Percentiles rank a stretch among this genome's conserved stretches.
These are phyloP conservation scores for Lithophane semibrunnea DNA, from an alignment of 2,888 invertebrate genomes.

Conservation along the genomic window DNA sequence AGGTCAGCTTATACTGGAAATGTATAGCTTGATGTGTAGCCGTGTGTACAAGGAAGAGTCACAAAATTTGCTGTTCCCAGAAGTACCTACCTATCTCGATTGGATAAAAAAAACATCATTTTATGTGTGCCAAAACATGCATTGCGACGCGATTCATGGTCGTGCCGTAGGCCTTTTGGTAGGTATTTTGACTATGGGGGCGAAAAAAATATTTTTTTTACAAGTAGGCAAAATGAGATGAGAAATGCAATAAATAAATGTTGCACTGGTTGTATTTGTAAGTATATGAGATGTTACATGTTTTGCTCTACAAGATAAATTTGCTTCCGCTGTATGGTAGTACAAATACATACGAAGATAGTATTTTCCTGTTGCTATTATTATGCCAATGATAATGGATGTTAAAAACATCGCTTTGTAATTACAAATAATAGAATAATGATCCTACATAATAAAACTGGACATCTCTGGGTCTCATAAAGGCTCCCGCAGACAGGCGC, in stretches of 20 bases:
- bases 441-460: not conserved
- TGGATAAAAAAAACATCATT: not conserved
- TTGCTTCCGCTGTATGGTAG: constrained; percentile 36
- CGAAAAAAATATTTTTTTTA: not conserved
- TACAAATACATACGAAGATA: constrained; percentile 28
- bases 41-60: not conserved
- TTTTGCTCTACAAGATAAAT: constrained; percentile 30
- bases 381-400: constrained; percentile 18
- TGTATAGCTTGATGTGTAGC: no score
- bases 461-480: not conserved
- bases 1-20: no score
- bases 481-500: no score
- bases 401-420: not conserved
- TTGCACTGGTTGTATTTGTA: not conserved
- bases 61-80: not conserved
- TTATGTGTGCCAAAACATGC: not conserved
- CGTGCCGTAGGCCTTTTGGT: not conserved
- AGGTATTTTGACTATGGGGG: not conserved
- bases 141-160: not conserved
- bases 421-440: constrained; percentile 2
- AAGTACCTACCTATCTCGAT: not conserved
- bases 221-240: not conserved
- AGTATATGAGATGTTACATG: not conserved
- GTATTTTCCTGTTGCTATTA: constrained; percentile 42
- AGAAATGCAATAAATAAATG: not conserved